Base-by-base conservation (phyloP, 2,888 invertebrate species). In the Cerastis leucographa region DNA sequence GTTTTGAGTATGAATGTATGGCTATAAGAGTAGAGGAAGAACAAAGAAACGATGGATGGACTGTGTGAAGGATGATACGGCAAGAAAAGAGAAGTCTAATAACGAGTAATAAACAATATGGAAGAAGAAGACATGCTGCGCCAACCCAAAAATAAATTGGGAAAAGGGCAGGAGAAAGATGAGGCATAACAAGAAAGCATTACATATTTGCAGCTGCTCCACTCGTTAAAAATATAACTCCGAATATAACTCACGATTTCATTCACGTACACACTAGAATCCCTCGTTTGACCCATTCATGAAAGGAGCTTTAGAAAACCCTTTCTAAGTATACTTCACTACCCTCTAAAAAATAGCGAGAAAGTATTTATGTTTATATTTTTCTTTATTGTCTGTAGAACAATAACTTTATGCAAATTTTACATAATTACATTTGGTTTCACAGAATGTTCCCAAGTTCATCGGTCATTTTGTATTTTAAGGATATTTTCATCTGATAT, bases 261-360 rank as follows among this genome's bases (percentile, higher is more conserved):
- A 4, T 78, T 62, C 25, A 35, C 35, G 59, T 51, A 74, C 51
- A 49, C 51, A 25, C 17, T 71, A 17, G 9, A 79, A 54, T 61
- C 40, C 29, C 29, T 54, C 64, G 40, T 56, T 49, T 54, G 40
- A n/a, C 40, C n/a, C 11, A 64, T 54, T 46, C 54, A 25, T 6
- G n/a, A 22, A 62, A 51, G 25, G 22, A n/a, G 7, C n/a, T 29
- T 12, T n/a, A 51, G 51, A 67, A 59, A 74, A 35, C 42, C 51
- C 61, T 69, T 77, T 51, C 42, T 69, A 51, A 69, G 77, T 51
- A 35, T 61, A 62, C 17, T 70, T 35, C 12, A 69, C 29, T 29
- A 49, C 46, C 3, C n/a, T 76, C 46, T 35, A 17, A 19, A 71
- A 40, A 46, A 42, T 3, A 9, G 35, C 11, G 11, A n/a, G 14